These are phyloP conservation scores for Mesembrinibis cayennensis DNA, from an alignment of 2,113 vertebrate species.

Conservation along the genomic window DNA sequence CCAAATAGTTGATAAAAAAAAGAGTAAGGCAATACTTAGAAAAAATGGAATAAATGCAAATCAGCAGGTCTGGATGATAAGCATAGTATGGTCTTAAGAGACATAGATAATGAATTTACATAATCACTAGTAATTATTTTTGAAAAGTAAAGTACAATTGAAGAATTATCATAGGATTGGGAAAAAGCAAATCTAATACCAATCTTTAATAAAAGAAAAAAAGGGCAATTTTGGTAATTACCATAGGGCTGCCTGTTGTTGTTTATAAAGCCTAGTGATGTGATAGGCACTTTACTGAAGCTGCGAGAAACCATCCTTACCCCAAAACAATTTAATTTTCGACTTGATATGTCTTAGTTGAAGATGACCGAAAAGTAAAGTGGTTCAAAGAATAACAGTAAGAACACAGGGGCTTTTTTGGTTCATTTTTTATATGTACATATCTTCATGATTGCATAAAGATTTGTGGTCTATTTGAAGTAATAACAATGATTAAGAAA, in stretches of 20 bases:
- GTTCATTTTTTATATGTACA: not conserved
- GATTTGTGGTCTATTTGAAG: not conserved
- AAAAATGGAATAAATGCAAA: slow-evolving; percentile 35
- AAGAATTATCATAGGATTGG: slow-evolving; percentile 28
- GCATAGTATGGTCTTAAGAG: slow-evolving; percentile 32
- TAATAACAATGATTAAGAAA: not conserved
- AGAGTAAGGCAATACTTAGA: slow-evolving; percentile 21
- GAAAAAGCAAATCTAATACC: slow-evolving; percentile 23
- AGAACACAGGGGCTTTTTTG: not conserved
- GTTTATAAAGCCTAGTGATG: not conserved
- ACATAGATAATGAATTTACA: slow-evolving; percentile 62
- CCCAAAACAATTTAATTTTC: not conserved
- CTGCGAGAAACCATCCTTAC: not conserved
- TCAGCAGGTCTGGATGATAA: slow-evolving; percentile 36
- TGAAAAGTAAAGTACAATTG: slow-evolving; percentile 38
- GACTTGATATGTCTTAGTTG: not conserved
- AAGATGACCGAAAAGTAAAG: not conserved
- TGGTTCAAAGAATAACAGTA: not conserved
- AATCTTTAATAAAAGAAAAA: slow-evolving; percentile 9
- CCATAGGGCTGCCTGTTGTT: not conserved
- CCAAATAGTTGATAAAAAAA: slow-evolving; percentile 50
- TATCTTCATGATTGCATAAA: not conserved
- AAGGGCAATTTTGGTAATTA: slow-evolving; percentile 16
- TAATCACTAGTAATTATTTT: slow-evolving; percentile 59
- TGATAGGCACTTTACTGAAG: not conserved